These are phyloP conservation scores for Hyposoter didymator DNA, from an alignment of 2,888 invertebrate genomes.

Conservation along the genomic window DNA sequence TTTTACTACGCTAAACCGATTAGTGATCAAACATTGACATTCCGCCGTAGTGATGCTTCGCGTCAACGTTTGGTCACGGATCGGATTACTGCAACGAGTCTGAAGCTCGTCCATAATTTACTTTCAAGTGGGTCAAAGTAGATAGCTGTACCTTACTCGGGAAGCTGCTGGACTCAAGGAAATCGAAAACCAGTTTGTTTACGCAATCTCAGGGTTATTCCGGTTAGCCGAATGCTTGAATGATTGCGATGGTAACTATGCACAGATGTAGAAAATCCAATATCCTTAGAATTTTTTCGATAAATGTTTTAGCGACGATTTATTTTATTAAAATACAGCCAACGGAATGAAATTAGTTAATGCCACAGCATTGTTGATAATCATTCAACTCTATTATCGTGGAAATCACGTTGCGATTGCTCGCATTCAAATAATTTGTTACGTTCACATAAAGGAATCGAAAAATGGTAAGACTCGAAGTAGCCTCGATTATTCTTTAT, in stretches of 20 bases:
- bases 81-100: conserved; percentile 40
- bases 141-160: conserved; percentile 3
- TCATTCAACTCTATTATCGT: not conserved
- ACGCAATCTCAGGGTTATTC: not conserved
- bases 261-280: not conserved
- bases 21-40: conserved; percentile 47
- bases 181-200: conserved; percentile 6
- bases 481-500: not conserved
- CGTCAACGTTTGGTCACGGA: conserved; percentile 47
- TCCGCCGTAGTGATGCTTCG: conserved; percentile 24
- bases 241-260: not conserved
- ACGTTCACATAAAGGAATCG: not conserved
- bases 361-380: too few species aligned
- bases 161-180: not conserved
- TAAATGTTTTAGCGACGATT: not conserved
- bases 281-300: not conserved
- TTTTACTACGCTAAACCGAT: conserved; percentile 28
- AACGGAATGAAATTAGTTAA: too few species aligned
- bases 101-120: conserved; percentile 39
- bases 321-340: too few species aligned
- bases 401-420: conserved; percentile 3
- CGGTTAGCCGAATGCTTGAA: not conserved
- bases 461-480: not conserved
- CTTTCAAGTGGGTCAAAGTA: conserved; percentile 32
- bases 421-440: conserved; percentile 3